Conservation (phyloP, 92 coral and sea anemone genomes). For the Umimayanthus chanpuru region DNA sequence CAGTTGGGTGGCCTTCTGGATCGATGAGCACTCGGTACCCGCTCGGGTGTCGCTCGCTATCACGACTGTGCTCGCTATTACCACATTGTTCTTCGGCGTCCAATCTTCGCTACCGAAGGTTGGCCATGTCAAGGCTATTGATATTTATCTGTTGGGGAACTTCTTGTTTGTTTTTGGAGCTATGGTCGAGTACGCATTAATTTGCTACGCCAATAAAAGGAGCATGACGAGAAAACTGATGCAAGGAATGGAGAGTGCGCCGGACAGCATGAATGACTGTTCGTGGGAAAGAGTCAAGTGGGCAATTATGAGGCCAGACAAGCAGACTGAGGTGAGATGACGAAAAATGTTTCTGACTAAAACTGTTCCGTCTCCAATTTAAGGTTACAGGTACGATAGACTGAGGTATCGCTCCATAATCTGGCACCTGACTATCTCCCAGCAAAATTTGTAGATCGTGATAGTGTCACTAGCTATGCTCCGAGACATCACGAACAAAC, state of each 20-base stretch:
- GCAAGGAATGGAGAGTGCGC: not conserved
- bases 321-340: not conserved
- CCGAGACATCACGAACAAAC: no score
- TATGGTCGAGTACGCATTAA: constrained; percentile 60
- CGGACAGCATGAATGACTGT: not conserved
- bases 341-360: not conserved
- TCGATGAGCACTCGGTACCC: constrained; percentile 66
- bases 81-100: constrained; percentile 68
- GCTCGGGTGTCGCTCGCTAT: constrained; percentile 68
- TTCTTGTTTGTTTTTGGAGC: constrained; percentile 68
- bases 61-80: constrained; percentile 64
- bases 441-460: no score
- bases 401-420: no score
- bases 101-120: constrained; percentile 62
- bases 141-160: constrained; percentile 55
- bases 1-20: constrained; percentile 75
- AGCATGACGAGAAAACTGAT: not conserved
- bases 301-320: constrained; percentile 15
- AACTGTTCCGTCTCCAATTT: not conserved
- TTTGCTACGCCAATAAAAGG: constrained; percentile 45
- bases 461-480: no score
- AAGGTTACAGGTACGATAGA: no score
- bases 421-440: no score
- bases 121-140: constrained; percentile 70
- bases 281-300: constrained; percentile 13